phyloP scores from a whole-genome alignment of 2,113 vertebrate species.

The Oriolus oriolus region DNA sequence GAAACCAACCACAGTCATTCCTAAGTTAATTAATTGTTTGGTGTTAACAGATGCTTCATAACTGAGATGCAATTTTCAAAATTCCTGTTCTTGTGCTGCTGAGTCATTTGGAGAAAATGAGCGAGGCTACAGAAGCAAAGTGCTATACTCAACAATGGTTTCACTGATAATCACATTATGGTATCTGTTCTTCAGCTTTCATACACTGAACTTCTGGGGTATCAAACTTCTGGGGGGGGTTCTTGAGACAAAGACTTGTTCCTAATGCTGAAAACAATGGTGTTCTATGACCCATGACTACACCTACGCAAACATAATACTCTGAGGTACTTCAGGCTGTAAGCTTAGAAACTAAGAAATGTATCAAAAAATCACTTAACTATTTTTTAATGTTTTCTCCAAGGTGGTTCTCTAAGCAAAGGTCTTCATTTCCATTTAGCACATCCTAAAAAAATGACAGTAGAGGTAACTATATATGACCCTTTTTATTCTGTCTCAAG shows the following conservation, averaged over 20 bases:
- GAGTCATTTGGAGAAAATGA: not conserved
- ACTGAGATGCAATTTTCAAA: not conserved
- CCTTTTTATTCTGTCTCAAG: not conserved
- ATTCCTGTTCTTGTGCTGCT: not conserved
- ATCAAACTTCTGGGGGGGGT: not conserved
- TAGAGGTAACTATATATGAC: not conserved
- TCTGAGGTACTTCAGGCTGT: not conserved
- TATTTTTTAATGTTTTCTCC: not conserved
- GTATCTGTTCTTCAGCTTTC: not conserved
- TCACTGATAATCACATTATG: not conserved
- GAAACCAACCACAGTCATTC: not conserved
- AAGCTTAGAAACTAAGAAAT: not conserved
- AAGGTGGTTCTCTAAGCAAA: not conserved
- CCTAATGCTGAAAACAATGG: not conserved
- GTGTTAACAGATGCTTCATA: not conserved
- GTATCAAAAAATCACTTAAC: not conserved
- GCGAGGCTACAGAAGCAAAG: not conserved
- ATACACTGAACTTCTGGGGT: not conserved
- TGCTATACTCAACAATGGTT: not conserved
- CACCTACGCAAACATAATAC: not conserved
- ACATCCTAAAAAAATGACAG: not conserved
- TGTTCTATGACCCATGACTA: not conserved
- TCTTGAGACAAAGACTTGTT: not conserved
- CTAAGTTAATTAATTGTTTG: not conserved
- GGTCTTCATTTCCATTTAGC: not conserved